Percentiles rank a stretch among this genome's conserved stretches.
phyloP scores from a whole-genome alignment of 2,888 invertebrate species.

The Lepidocyrtinus sp. region DNA sequence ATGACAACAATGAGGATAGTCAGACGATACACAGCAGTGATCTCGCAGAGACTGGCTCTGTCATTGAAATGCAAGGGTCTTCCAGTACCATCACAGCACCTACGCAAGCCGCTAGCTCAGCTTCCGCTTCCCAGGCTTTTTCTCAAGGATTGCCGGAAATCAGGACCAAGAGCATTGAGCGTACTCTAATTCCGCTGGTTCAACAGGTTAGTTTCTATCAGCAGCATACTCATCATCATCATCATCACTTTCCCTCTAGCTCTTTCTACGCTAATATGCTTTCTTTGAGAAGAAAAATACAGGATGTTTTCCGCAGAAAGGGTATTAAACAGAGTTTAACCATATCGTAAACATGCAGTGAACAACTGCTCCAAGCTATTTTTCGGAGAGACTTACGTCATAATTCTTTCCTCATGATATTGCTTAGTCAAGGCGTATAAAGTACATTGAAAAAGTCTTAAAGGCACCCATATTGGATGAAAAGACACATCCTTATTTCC shows the following conservation, averaged over 20 bases:
- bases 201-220: constrained; percentile 83
- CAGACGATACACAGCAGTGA: constrained; percentile 43
- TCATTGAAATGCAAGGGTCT: constrained; percentile 18
- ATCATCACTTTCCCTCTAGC: too few relatives aligned
- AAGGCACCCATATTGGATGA: neutral
- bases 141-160: constrained; percentile 77
- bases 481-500: neutral
- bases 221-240: constrained; percentile 25
- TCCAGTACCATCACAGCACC: neutral
- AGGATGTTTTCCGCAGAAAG: too few relatives aligned
- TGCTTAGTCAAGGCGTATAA: neutral
- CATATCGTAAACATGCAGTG: too few relatives aligned
- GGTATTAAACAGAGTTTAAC: too few relatives aligned
- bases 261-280: too few relatives aligned
- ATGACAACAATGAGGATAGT: constrained; percentile 53
- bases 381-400: constrained; percentile 29
- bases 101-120: constrained; percentile 12
- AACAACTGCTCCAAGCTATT: constrained; percentile 23
- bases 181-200: constrained; percentile 92
- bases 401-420: constrained; percentile 19
- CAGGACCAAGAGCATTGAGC: constrained; percentile 94
- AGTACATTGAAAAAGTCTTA: neutral
- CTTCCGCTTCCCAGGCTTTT: constrained; percentile 42
- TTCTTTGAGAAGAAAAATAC: too few relatives aligned
- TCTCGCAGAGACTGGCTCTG: constrained; percentile 32